Conservation (phyloP, 2,888 invertebrate genomes). For the Drosophila picticornis region DNA sequence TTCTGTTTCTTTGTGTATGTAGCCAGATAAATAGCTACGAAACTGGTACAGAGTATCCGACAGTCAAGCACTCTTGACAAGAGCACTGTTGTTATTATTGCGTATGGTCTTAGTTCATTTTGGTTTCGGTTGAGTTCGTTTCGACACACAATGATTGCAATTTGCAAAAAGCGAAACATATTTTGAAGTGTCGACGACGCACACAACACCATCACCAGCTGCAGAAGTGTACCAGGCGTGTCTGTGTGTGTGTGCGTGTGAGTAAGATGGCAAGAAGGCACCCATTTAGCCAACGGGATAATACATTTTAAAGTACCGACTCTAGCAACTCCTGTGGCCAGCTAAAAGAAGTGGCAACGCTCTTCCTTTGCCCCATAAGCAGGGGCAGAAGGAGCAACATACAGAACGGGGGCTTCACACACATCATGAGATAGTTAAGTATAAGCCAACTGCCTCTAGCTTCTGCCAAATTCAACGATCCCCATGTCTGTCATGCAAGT, state of each 20-base stretch:
- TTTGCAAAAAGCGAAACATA: constrained; percentile 66
- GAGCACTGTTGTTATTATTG: not conserved
- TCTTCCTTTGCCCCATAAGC: not conserved
- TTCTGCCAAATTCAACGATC: constrained; percentile 29
- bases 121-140: constrained; percentile 35
- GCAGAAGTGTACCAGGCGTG: not conserved
- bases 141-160: constrained; percentile 68
- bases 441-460: constrained; percentile 2
- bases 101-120: constrained; percentile 10
- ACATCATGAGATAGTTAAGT: constrained; percentile 2
- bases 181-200: constrained; percentile 49
- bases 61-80: not conserved
- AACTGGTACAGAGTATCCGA: not conserved
- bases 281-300: constrained; percentile 53
- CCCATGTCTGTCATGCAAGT: constrained; percentile 38
- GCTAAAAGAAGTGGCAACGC: constrained; percentile 12
- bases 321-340: constrained; percentile 26
- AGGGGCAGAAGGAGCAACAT: not conserved
- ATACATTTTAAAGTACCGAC: constrained; percentile 66
- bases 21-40: not conserved
- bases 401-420: not conserved
- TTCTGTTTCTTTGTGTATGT: not conserved
- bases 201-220: constrained; percentile 15
- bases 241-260: not conserved
- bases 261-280: constrained; percentile 17